phyloP scores from a whole-genome alignment of 2,888 invertebrate species.

The Pimpla rufipes region DNA sequence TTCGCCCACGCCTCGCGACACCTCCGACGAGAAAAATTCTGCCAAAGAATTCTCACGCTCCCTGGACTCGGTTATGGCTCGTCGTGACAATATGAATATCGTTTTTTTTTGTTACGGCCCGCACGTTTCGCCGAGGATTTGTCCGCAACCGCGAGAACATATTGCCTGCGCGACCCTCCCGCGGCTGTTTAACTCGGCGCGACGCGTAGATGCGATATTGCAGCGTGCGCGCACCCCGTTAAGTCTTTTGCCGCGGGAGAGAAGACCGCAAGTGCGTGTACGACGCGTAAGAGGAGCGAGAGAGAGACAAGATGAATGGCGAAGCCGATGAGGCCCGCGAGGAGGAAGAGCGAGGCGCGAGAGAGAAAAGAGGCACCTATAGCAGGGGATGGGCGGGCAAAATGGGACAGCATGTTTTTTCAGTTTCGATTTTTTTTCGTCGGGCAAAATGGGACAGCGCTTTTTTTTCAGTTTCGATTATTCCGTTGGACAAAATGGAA shows the following conservation, averaged over 20 bases:
- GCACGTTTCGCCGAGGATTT: neutral
- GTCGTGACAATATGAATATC: neutral
- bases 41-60: conserved; percentile 27
- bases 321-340: conserved; percentile 63
- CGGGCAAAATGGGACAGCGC: no score
- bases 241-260: conserved; percentile 61
- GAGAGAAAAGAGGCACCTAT: conserved; percentile 68
- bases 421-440: no score
- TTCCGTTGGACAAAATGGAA: no score
- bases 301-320: conserved; percentile 70
- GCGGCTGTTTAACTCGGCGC: conserved; percentile 24
- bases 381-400: no score
- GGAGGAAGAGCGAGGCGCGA: conserved; percentile 62
- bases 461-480: no score
- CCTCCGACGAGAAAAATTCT: conserved; percentile 4
- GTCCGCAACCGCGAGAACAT: neutral
- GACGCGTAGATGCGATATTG: conserved; percentile 2
- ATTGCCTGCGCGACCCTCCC: conserved; percentile 44
- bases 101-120: neutral
- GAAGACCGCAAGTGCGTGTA: conserved; percentile 60
- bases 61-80: no score
- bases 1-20: conserved; percentile 54
- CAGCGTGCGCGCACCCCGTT: conserved; percentile 2
- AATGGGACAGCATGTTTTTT: no score
- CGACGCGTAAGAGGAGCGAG: conserved; percentile 39